Evolutionary conservation across 2,113 vertebrate species (phyloP).

Genomic region (Scomber japonicus): DNA sequence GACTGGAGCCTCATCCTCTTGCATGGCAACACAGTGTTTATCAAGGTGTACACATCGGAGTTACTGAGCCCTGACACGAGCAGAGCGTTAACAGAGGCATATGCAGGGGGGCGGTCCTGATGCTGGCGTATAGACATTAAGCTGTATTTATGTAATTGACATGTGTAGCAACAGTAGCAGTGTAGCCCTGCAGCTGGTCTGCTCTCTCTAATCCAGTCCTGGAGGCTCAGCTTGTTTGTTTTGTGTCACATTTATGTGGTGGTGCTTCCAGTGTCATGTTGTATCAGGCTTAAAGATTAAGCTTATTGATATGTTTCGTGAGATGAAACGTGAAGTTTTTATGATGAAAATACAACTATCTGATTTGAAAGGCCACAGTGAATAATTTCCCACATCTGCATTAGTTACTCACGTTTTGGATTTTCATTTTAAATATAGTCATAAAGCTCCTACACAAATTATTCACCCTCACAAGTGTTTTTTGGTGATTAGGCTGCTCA

Average conservation of each 20-base stretch:
- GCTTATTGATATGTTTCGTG: conserved; percentile 26
- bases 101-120: conserved; percentile 18
- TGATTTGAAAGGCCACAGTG: conserved; percentile 1
- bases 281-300: conserved; percentile 48
- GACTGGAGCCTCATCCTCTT: neutral
- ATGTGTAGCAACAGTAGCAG: conserved; percentile 59
- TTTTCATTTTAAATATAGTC: no score
- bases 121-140: conserved; percentile 57
- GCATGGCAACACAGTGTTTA: conserved; percentile 27
- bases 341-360: neutral
- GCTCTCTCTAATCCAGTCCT: conserved; percentile 61
- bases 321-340: conserved; percentile 4
- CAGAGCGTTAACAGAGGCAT: conserved; percentile 9
- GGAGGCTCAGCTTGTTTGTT: conserved; percentile 51
- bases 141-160: conserved; percentile 72
- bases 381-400: no score
- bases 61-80: neutral
- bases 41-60: conserved; percentile 46
- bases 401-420: no score
- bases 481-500: no score
- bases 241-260: conserved; percentile 43
- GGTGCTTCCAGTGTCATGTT: conserved; percentile 12
- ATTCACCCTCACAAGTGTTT: no score
- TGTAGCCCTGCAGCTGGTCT: conserved; percentile 68
- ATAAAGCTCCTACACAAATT: no score